phyloP scores from a whole-genome alignment of 2,797 vertebrate genomes.

The Lacerta bilineata region DNA sequence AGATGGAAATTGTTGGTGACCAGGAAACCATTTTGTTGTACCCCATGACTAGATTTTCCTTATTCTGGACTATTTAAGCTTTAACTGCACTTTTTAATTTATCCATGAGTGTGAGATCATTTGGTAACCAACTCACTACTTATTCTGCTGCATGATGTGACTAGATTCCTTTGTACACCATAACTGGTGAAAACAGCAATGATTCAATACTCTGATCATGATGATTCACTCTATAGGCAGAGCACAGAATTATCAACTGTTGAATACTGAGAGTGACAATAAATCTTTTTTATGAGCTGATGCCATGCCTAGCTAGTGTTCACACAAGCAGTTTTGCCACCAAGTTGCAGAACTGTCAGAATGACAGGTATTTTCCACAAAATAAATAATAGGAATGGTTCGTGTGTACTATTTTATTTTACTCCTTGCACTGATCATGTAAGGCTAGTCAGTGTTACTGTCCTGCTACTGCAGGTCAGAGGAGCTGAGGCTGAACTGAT shows the following conservation, averaged over 20 bases:
- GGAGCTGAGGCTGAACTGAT: background rate
- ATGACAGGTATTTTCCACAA: background rate
- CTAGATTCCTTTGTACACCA: conserved; percentile 37
- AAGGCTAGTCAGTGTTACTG: background rate
- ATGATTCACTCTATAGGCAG: background rate
- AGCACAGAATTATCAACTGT: background rate
- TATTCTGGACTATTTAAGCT: background rate
- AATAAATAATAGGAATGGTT: background rate
- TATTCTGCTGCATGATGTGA: conserved; percentile 50
- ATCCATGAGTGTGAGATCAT: background rate
- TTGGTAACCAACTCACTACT: conserved; percentile 26
- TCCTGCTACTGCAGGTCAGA: background rate
- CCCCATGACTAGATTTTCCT: background rate
- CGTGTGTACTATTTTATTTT: background rate
- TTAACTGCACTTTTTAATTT: background rate
- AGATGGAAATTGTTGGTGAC: conserved; percentile 18
- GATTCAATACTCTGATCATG: conserved; percentile 12
- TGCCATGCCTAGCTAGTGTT: background rate
- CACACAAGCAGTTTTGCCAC: background rate
- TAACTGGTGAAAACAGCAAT: conserved; percentile 31
- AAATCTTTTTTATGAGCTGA: background rate
- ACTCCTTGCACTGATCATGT: background rate
- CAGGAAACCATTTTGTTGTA: conserved; percentile 6
- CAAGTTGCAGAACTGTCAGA: background rate
- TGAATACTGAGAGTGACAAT: background rate